Evolutionary conservation across 2,888 invertebrate genomes (phyloP).

Genomic region (Atethmia centrago): DNA sequence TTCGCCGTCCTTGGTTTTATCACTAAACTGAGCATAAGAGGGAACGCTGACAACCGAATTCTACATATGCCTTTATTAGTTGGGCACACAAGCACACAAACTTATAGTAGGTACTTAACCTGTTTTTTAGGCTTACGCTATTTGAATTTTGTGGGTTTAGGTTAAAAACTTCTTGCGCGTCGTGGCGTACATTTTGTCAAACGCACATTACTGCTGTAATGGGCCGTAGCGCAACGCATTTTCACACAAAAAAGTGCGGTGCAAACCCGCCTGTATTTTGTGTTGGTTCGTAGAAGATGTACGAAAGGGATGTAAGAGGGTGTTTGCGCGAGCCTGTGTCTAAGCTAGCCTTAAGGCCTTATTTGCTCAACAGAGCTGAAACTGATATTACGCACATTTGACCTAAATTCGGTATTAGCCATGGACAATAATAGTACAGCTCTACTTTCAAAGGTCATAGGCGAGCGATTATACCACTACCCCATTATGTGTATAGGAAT

Average conservation of each 20-base stretch:
- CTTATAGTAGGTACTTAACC: no score
- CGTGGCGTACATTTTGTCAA: no score
- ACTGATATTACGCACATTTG: constrained; percentile 46
- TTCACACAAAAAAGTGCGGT: no score
- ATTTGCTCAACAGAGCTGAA: constrained; percentile 21
- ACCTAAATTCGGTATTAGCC: constrained; percentile 44
- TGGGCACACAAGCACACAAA: not conserved
- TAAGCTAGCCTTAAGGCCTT: not conserved
- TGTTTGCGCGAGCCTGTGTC: no score
- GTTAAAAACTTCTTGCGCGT: not conserved
- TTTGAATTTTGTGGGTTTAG: not conserved
- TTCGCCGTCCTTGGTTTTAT: not conserved
- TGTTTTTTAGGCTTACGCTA: not conserved
- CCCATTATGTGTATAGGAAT: constrained; percentile 12
- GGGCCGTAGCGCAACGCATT: no score
- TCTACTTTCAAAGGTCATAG: constrained; percentile 51
- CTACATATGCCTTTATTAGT: not conserved
- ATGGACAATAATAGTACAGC: constrained; percentile 41
- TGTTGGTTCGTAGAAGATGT: no score
- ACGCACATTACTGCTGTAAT: no score
- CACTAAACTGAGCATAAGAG: not conserved
- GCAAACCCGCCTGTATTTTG: no score
- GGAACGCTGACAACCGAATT: not conserved
- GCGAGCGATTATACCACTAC: constrained; percentile 24
- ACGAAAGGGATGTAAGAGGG: no score